A percentile compares a stretch with the other conserved stretches of the same genome.
These are phyloP conservation scores for Spinus olivaceus DNA, from an alignment of 2,797 vertebrate genomes.

Conservation along the genomic window DNA sequence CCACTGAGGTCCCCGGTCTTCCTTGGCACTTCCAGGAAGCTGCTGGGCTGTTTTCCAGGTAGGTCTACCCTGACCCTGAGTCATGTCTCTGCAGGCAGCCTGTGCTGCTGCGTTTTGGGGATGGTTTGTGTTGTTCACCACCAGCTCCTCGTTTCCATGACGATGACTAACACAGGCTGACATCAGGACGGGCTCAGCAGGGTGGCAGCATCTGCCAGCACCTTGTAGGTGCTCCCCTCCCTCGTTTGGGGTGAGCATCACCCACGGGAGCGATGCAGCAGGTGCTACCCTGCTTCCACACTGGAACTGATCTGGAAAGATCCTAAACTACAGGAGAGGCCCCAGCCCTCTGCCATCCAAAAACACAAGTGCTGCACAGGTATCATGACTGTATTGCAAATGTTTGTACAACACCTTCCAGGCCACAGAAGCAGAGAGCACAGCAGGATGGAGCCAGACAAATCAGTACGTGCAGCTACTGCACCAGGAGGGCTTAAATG, in stretches of 20 bases:
- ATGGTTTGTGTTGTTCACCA: not conserved
- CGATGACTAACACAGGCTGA: not conserved
- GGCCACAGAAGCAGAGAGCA: not conserved
- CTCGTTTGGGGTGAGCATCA: not conserved
- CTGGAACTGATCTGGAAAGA: not conserved
- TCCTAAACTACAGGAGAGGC: not conserved
- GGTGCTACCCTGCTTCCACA: not conserved
- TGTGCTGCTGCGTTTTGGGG: not conserved
- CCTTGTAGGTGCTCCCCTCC: not conserved
- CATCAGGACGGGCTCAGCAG: not conserved
- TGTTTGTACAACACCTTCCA: not conserved
- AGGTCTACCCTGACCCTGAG: not conserved
- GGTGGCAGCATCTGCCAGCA: not conserved
- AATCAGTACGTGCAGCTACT: not conserved
- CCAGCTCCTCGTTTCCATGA: not conserved
- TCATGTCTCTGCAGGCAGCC: not conserved
- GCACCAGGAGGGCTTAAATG: not conserved
- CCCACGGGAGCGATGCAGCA: accelerated
- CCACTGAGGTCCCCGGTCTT: not conserved
- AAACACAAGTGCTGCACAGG: not conserved
- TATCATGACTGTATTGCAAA: accelerated
- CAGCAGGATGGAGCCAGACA: not conserved
- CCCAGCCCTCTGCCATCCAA: not conserved
- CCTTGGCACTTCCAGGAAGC: not conserved
- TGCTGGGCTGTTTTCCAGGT: not conserved